Conservation (phyloP, 2,113 vertebrate species). For the Myotis yumanensis region DNA sequence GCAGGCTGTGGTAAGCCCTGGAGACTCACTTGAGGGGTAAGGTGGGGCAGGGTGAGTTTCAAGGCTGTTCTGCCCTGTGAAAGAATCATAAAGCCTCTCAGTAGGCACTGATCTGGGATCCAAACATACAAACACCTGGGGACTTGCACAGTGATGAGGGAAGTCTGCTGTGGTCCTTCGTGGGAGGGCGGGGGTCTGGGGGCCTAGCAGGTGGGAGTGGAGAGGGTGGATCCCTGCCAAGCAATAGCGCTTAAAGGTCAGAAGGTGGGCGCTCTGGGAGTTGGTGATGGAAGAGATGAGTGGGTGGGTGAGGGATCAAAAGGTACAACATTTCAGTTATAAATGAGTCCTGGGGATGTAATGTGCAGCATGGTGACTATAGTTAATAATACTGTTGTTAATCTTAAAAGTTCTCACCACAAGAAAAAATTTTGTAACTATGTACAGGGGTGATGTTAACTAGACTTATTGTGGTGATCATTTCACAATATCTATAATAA, state of each 20-base stretch:
- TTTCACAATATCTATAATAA: not conserved
- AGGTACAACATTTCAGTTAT: not conserved
- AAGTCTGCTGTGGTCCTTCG: not conserved
- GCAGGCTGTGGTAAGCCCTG: not conserved
- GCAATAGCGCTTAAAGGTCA: not conserved
- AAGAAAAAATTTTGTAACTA: not conserved
- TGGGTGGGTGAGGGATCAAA: not conserved
- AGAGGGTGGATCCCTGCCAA: not conserved
- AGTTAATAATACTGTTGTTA: not conserved
- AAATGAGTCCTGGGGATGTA: not conserved
- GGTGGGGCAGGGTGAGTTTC: not conserved
- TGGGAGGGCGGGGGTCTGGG: not conserved
- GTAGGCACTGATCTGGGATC: not conserved
- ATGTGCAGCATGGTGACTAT: not conserved
- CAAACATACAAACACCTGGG: not conserved
- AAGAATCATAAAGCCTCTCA: not conserved
- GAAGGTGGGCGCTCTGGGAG: not conserved
- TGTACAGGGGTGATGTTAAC: not conserved
- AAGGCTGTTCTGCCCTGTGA: not conserved
- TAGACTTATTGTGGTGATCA: not conserved
- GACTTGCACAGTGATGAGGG: not conserved
- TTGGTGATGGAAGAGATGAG: not conserved
- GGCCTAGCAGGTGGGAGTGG: not conserved
- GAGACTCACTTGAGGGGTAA: fast-evolving
- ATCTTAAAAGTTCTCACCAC: not conserved